phyloP scores from a whole-genome alignment of 2,113 vertebrate genomes.

The Serilophus lunatus region DNA sequence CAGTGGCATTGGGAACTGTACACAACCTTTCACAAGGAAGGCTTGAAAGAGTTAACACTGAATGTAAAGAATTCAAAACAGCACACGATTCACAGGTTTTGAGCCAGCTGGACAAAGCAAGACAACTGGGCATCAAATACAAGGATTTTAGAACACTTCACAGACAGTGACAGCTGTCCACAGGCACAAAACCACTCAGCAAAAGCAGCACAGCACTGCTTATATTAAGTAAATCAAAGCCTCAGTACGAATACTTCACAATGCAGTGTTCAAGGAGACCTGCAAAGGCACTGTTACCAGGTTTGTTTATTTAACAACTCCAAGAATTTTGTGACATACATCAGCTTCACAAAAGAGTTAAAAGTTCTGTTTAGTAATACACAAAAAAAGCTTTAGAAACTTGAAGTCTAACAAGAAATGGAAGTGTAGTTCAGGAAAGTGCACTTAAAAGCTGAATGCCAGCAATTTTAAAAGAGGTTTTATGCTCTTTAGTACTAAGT shows the following conservation, averaged over 20 bases:
- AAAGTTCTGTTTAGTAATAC: conserved; percentile 75
- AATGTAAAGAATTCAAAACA: background rate
- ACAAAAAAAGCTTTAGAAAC: conserved; percentile 74
- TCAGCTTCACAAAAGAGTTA: conserved; percentile 61
- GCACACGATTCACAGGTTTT: background rate
- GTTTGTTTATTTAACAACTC: conserved; percentile 64
- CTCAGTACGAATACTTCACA: background rate
- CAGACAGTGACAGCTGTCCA: background rate
- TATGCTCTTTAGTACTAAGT: conserved; percentile 38
- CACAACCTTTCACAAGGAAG: background rate
- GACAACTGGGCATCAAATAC: background rate
- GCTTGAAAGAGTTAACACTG: background rate
- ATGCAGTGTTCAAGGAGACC: background rate
- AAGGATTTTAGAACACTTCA: background rate
- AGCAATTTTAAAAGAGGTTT: conserved; percentile 68
- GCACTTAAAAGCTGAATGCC: conserved; percentile 80
- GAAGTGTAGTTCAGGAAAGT: conserved; percentile 79
- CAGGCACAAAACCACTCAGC: background rate
- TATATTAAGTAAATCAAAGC: background rate
- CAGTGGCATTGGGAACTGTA: accelerated
- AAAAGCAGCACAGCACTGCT: background rate
- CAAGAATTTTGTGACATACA: conserved; percentile 52
- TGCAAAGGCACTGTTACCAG: conserved; percentile 47
- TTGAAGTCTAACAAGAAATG: conserved; percentile 75
- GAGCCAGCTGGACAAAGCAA: conserved; percentile 30